Evolutionary conservation across 2,113 vertebrate species (phyloP).

Genomic region (Astatotilapia flaviijosephi): DNA sequence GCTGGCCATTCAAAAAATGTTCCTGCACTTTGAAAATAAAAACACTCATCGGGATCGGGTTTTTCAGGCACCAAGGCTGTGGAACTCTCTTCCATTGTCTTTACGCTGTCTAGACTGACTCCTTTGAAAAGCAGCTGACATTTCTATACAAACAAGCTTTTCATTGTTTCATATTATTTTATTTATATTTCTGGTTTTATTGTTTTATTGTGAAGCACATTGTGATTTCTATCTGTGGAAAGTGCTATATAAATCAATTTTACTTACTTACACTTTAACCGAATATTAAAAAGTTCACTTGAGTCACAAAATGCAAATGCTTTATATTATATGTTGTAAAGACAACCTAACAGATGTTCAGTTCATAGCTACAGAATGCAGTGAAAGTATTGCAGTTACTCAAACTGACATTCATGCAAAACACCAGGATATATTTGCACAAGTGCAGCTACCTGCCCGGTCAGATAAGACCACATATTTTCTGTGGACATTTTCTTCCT

Average conservation of each 20-base stretch:
- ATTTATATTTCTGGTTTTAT: neutral
- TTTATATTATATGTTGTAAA: neutral
- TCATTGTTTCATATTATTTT: neutral
- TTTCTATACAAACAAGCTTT: neutral
- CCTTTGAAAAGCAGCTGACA: neutral
- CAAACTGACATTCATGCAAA: neutral
- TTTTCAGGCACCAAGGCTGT: neutral
- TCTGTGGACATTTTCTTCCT: neutral
- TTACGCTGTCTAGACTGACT: neutral
- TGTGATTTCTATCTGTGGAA: neutral
- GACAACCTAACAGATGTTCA: neutral
- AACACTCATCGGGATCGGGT: neutral
- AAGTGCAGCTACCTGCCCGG: neutral
- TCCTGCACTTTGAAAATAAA: neutral
- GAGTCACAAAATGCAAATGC: neutral
- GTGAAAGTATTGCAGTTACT: neutral
- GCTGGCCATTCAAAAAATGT: neutral
- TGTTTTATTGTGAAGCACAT: neutral
- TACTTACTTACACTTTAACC: neutral
- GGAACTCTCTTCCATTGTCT: neutral
- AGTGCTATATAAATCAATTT: neutral
- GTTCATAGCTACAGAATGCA: neutral
- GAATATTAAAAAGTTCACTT: neutral
- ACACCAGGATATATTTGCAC: neutral
- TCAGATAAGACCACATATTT: neutral